These are phyloP conservation scores for Idaea biselata DNA, from an alignment of 2,888 invertebrate genomes.

Conservation along the genomic window DNA sequence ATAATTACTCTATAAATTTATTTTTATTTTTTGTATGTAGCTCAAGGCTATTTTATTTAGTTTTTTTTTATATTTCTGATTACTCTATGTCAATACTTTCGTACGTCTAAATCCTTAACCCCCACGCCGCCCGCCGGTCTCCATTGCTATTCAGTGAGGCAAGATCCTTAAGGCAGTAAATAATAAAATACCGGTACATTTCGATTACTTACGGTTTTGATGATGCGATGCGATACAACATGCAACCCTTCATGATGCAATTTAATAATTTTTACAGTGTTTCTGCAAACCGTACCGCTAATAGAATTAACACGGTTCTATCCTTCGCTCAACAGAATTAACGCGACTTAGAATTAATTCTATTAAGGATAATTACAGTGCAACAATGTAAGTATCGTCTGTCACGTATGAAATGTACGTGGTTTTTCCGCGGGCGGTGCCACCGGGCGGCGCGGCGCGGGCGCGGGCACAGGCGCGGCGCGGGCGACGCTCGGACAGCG, in stretches of 20 bases:
- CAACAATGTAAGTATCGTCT: conserved; percentile 11
- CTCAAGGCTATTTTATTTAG: too few relatives aligned
- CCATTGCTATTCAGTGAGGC: too few relatives aligned
- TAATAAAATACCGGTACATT: too few relatives aligned
- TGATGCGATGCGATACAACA: too few relatives aligned
- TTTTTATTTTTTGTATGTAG: too few relatives aligned
- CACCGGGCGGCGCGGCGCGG: conserved; percentile 36
- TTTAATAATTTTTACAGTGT: neutral
- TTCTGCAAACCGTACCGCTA: conserved; percentile 10
- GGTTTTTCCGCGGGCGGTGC: conserved; percentile 25
- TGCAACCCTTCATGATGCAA: neutral
- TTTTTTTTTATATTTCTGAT: too few relatives aligned
- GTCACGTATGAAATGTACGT: conserved; percentile 21
- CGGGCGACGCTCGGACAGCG: conserved; percentile 12
- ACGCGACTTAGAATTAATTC: conserved; percentile 23
- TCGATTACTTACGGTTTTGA: too few relatives aligned
- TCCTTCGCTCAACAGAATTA: conserved; percentile 22
- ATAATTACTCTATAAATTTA: too few relatives aligned
- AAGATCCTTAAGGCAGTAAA: too few relatives aligned
- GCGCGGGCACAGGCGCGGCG: conserved; percentile 20
- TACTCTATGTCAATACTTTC: too few relatives aligned
- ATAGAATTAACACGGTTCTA: conserved; percentile 28
- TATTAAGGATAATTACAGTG: conserved; percentile 25
- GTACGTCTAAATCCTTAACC: too few relatives aligned
- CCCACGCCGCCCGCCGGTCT: too few relatives aligned